phyloP scores from a whole-genome alignment of 2,113 vertebrate species.

The Calonectris borealis region DNA sequence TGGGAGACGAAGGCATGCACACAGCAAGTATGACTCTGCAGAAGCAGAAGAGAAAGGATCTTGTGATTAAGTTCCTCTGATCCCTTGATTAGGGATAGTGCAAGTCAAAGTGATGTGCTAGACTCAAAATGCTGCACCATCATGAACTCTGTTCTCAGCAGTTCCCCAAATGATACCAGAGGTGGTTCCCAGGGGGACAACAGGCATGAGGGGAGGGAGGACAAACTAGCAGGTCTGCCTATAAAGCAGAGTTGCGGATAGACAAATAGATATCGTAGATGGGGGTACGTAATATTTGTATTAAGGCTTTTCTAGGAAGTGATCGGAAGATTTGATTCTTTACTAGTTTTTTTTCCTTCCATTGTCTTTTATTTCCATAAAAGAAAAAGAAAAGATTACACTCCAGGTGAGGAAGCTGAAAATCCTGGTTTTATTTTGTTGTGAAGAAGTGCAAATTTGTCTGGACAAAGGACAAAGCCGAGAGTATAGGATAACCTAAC shows the following conservation, averaged over 20 bases:
- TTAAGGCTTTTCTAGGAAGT: neutral
- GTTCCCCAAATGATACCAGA: neutral
- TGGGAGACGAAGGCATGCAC: neutral
- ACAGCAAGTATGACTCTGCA: neutral
- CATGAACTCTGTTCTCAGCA: neutral
- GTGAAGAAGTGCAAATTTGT: neutral
- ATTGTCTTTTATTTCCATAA: neutral
- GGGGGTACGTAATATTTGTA: neutral
- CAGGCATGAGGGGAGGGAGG: neutral
- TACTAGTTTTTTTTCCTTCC: neutral
- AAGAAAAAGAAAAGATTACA: neutral
- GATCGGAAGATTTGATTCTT: neutral
- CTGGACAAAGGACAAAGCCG: neutral
- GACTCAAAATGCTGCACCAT: neutral
- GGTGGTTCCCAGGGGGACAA: neutral
- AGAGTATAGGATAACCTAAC: neutral
- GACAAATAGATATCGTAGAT: neutral
- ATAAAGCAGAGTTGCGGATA: neutral
- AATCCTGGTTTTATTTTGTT: neutral
- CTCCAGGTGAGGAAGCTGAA: neutral
- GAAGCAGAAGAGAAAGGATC: neutral
- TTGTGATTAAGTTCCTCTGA: neutral
- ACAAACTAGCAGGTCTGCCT: neutral
- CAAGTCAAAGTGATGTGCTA: neutral
- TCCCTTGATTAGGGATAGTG: neutral